Conservation (phyloP, 2,888 invertebrate genomes). For the Temnothorax rugatulus region DNA sequence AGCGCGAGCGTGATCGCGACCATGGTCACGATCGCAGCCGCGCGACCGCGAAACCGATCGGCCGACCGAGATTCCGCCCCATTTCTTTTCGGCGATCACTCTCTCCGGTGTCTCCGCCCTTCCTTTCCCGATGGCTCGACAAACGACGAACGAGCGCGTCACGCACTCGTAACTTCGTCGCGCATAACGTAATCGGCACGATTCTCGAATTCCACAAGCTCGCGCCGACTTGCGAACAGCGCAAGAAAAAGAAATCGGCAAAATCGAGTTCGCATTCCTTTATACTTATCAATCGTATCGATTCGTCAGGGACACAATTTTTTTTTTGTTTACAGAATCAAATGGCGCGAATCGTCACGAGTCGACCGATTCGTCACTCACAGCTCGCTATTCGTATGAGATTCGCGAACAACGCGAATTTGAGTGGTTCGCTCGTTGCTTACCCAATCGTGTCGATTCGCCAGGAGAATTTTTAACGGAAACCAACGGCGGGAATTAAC, state of each 20-base stretch:
- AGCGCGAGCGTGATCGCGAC: conserved; percentile 48
- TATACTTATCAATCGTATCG: not conserved
- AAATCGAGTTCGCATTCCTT: not conserved
- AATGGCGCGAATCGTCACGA: too few relatives aligned
- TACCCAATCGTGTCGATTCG: too few relatives aligned
- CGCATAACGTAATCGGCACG: not conserved
- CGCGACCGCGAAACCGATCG: conserved; percentile 54
- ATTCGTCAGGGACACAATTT: not conserved
- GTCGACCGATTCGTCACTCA: too few relatives aligned
- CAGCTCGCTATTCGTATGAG: too few relatives aligned
- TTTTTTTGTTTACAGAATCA: too few relatives aligned
- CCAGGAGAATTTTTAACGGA: too few relatives aligned
- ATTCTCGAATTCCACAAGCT: not conserved
- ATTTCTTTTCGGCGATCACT: conserved; percentile 26
- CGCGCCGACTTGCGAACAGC: not conserved
- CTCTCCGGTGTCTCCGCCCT: conserved; percentile 3
- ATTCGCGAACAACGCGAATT: too few relatives aligned
- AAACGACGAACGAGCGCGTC: not conserved
- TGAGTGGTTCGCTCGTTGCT: too few relatives aligned
- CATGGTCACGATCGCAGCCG: conserved; percentile 36
- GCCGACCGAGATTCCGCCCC: not conserved
- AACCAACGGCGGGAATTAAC: too few relatives aligned
- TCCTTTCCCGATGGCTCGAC: not conserved
- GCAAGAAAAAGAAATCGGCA: not conserved
- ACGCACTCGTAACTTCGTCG: not conserved